phyloP scores from a whole-genome alignment of 2,797 vertebrate species.

The Lutjanus argentimaculatus region DNA sequence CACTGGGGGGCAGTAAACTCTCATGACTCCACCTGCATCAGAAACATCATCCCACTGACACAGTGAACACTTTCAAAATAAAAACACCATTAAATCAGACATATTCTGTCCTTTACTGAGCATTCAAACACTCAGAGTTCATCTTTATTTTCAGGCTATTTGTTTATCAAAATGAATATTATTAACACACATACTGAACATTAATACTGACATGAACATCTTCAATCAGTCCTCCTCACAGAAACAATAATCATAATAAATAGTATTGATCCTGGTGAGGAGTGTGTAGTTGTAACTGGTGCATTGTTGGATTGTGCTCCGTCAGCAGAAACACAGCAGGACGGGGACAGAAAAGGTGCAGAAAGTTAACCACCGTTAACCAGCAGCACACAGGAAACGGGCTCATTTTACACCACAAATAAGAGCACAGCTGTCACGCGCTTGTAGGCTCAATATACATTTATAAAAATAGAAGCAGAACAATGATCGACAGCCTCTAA shows the following conservation, averaged over 20 bases:
- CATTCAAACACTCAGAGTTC: neutral
- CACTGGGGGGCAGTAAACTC: neutral
- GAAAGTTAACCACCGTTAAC: neutral
- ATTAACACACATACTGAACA: neutral
- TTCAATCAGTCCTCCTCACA: neutral
- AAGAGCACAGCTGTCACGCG: neutral
- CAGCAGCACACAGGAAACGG: neutral
- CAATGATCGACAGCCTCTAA: too few relatives aligned
- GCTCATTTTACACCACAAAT: neutral
- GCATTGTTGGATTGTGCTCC: conserved; percentile 47
- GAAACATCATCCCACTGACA: neutral
- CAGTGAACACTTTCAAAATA: neutral
- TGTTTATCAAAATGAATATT: too few relatives aligned
- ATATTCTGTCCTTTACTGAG: neutral
- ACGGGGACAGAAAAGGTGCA: conserved; percentile 4
- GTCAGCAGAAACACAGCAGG: conserved; percentile 53
- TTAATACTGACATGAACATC: neutral
- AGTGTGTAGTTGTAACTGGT: conserved; percentile 2
- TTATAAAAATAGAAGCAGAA: too few relatives aligned
- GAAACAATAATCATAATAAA: accelerated
- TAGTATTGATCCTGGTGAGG: neutral
- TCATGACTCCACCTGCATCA: neutral
- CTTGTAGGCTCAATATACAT: neutral
- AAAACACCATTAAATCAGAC: neutral
- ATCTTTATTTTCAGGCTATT: neutral